phyloP scores from a whole-genome alignment of 1,140 invertebrate species.

The Drosophila miranda region DNA sequence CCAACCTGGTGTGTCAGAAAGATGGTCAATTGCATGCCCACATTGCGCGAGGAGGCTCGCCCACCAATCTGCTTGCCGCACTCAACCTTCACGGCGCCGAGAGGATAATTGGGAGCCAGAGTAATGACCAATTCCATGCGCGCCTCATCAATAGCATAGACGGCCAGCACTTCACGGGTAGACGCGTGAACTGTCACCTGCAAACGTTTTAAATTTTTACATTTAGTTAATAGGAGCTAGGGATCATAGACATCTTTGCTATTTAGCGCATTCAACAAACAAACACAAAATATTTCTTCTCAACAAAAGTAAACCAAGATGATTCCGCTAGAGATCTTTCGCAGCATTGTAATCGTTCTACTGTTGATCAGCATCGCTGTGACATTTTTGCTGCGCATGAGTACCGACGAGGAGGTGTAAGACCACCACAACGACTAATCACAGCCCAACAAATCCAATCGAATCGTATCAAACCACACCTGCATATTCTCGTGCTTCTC shows the following conservation, averaged over 20 bases:
- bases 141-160: slow-evolving; percentile 91
- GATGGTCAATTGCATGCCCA: slow-evolving; percentile 91
- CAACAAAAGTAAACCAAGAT: slow-evolving; percentile 11
- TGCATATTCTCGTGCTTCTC: slow-evolving; percentile 88
- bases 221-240: neutral
- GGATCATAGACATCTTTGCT: slow-evolving; percentile 24
- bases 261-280: neutral
- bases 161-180: slow-evolving; percentile 89
- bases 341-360: slow-evolving; percentile 50
- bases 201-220: neutral
- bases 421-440: too few relatives aligned
- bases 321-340: slow-evolving; percentile 57
- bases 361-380: slow-evolving; percentile 38
- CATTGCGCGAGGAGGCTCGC: slow-evolving; percentile 86
- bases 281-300: neutral
- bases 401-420: neutral
- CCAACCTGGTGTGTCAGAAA: slow-evolving; percentile 91
- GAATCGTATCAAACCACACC: slow-evolving; percentile 76
- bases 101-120: slow-evolving; percentile 91
- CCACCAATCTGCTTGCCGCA: slow-evolving; percentile 86
- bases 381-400: slow-evolving; percentile 41
- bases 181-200: slow-evolving; percentile 88
- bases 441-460: neutral
- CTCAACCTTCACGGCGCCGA: slow-evolving; percentile 88
- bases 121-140: slow-evolving; percentile 90